Conservation (phyloP, 2,888 invertebrate species). For the Portevinia maculata region DNA sequence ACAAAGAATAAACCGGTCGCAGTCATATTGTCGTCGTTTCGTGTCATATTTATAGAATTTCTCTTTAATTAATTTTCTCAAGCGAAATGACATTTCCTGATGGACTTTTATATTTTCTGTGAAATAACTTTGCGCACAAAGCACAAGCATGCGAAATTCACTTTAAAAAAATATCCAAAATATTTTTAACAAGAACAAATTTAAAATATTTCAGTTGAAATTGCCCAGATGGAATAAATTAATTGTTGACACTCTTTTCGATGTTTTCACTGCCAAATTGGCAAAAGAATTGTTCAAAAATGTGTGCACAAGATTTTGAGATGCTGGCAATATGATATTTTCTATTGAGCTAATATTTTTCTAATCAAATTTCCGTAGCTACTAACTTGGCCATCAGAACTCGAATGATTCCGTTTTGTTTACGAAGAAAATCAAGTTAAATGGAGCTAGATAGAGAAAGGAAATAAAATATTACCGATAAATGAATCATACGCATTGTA, state of each 20-base stretch:
- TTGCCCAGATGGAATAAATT: constrained; percentile 20
- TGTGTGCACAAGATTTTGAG: neutral
- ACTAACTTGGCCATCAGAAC: too few relatives aligned
- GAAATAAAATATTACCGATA: too few relatives aligned
- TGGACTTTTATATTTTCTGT: constrained; percentile 15
- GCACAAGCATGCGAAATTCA: constrained; percentile 29
- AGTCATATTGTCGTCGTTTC: neutral
- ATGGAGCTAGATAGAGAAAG: too few relatives aligned
- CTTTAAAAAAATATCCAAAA: constrained; percentile 33
- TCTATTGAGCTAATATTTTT: too few relatives aligned
- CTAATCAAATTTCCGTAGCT: too few relatives aligned
- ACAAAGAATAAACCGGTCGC: constrained; percentile 17
- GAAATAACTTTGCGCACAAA: constrained; percentile 5
- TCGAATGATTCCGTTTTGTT: too few relatives aligned
- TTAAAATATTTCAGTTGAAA: constrained; percentile 18
- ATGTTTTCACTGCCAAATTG: neutral
- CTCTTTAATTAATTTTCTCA: constrained; percentile 48
- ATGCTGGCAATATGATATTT: too few relatives aligned
- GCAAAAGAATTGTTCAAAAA: neutral
- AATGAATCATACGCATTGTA: too few relatives aligned
- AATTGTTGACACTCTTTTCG: neutral
- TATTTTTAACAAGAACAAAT: constrained; percentile 19
- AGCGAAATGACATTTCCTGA: constrained; percentile 48
- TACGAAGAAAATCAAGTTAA: too few relatives aligned
- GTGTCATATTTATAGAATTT: constrained; percentile 34